Base-by-base conservation (phyloP, 1,140 invertebrate genomes). In the Drosophila albomicans region DNA sequence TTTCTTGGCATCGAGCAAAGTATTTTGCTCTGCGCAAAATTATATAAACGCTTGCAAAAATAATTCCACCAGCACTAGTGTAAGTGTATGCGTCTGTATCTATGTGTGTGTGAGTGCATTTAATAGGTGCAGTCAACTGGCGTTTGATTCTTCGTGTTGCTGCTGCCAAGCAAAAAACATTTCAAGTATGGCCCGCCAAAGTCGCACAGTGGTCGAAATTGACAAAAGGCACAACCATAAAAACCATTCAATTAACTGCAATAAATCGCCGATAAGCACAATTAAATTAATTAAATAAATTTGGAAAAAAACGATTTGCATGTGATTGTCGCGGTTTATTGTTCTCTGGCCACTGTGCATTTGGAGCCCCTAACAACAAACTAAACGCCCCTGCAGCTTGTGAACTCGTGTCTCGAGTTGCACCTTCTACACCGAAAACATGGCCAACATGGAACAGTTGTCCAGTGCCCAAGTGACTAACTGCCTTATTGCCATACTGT, bases 31-130 rank as follows among this genome's bases (percentile, higher is more conserved):
- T 38, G 75, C 49, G 70, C 77, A 88, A 79, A 88, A 79, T 86
- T 87, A 86, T 86, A 86, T 82, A 86, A 86, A 87, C 56, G 62
- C 72, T 82, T 43, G 66, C 85, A 79, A 78, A 73, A 68, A 82
- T 82, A 82, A 81, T 73, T 64, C 41, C 67, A 75, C 30, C 15
- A 15, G 7, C 49, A 54, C 11, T 54, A 28, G 5, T 56, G 35
- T 28, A 20, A 20, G 48, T 54, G 20, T 51, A n/a, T 65, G 49
- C 63, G 63, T 85, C 15, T 78, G 46, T 70, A 41, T 63, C 78
- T 69, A 35, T 71, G 72, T 56, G 64, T 51, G 62, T 41, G 28
- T 72, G 51, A 64, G 66, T 58, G 43, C 8, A 46, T 75, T 70
- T 69, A 84, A 78, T 69, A 76, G 84, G 84, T 87, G 84, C 80